Percentiles rank a stretch among this genome's conserved stretches.
These are phyloP conservation scores for Melanerpes formicivorus DNA, from an alignment of 2,113 vertebrate genomes.

Conservation along the genomic window DNA sequence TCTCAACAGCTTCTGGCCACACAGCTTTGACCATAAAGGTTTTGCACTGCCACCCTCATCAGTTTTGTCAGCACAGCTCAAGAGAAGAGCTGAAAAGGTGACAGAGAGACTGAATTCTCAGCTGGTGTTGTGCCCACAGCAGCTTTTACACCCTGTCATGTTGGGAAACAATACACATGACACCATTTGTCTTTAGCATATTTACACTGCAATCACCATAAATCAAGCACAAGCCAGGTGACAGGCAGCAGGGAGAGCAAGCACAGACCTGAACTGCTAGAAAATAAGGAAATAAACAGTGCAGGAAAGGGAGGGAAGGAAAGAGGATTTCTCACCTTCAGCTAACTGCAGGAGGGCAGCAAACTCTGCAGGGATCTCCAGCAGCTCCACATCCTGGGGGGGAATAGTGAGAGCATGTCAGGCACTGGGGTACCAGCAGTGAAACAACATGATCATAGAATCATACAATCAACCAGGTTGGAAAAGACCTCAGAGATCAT, in stretches of 20 bases:
- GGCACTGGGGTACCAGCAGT: background rate
- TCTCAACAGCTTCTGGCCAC: background rate
- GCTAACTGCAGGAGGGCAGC: constrained; percentile 80
- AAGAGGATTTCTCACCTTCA: constrained; percentile 74
- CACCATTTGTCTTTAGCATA: background rate
- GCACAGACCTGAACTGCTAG: background rate
- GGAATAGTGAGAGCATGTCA: background rate
- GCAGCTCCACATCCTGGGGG: constrained; percentile 84
- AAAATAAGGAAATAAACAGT: background rate
- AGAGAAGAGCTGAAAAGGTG: background rate
- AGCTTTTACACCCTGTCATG: fast-evolving
- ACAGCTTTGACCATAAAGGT: background rate
- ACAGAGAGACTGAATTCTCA: background rate
- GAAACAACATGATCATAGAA: background rate
- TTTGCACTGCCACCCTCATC: background rate
- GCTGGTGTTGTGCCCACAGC: background rate
- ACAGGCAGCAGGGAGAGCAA: background rate
- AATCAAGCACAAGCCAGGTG: background rate
- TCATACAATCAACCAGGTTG: no score
- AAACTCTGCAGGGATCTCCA: constrained; percentile 93
- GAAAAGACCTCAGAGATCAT: no score
- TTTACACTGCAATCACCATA: background rate
- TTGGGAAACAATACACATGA: background rate
- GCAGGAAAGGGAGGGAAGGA: background rate
- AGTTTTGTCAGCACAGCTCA: background rate